These are phyloP conservation scores for Fissipunctia ypsillon DNA, from an alignment of 2,888 invertebrate genomes.

Conservation along the genomic window DNA sequence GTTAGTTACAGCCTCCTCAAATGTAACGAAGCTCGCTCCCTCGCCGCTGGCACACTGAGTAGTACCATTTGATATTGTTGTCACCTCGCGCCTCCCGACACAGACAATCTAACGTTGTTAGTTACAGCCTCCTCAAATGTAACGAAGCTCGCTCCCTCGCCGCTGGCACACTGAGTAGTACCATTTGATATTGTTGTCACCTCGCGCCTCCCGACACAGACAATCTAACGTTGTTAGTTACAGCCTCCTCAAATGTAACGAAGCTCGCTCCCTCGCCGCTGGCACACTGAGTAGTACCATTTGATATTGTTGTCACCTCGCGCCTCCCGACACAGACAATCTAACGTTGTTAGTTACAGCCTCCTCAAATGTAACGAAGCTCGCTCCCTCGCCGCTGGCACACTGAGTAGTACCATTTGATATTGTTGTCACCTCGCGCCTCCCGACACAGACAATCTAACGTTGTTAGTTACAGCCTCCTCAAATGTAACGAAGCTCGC, in stretches of 20 bases:
- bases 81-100: constrained; percentile 14
- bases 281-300: constrained; percentile 26
- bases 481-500: background rate
- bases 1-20: constrained; percentile 22
- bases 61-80: constrained; percentile 26
- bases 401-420: constrained; percentile 26
- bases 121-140: constrained; percentile 16
- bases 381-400: constrained; percentile 8
- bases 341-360: constrained; percentile 24
- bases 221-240: constrained; percentile 22
- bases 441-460: constrained; percentile 8
- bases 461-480: constrained; percentile 23
- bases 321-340: constrained; percentile 3
- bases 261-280: background rate
- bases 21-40: background rate
- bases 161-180: constrained; percentile 24
- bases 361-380: constrained; percentile 5
- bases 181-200: constrained; percentile 36
- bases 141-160: background rate
- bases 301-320: constrained; percentile 31
- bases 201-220: constrained; percentile 1
- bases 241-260: constrained; percentile 15
- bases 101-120: constrained; percentile 22
- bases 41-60: constrained; percentile 24
- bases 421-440: constrained; percentile 25